Evolutionary conservation across 2,888 invertebrate genomes (phyloP), one percentile per base, ranked within the genome.

Genomic region (Luperina nickerlii): DNA sequence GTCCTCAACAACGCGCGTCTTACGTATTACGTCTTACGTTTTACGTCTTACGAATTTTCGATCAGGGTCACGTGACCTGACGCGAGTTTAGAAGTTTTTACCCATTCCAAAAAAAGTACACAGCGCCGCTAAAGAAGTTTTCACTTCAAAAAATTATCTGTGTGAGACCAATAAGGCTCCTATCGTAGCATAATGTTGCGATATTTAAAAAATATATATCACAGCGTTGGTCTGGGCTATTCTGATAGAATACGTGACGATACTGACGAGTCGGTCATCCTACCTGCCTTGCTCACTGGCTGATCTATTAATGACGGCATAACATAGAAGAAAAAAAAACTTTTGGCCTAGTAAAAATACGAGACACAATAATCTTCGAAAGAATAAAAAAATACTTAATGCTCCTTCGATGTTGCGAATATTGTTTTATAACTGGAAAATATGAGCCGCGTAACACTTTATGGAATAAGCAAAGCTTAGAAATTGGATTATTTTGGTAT

Each of bases 401-500:
- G 79, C 66, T 68, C 62, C 62, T 74, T 67, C 72, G 68, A 87
- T 83, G 85, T 81, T 76, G 68, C 38, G 69, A 78, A 83, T 82
- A 82, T 87, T 88, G 76, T 79, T 81, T 88, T 85, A 88, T 83
- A 87, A 82, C 54, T 81, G 67, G 71, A 82, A 87, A 88, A 79
- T 85, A 88, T 87, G 80, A 68, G 68, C 73, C 73, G 69, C 71
- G 54, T 69, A 73, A 78, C 82, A 85, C 48, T 75, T 83, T 80
- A 81, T 79, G 78, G 74, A 77, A 81, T 77, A 74, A 71, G 76
- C 73, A 54, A 77, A 76, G 84, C 86, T 86, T 84, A 86, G 81
- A 87, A 87, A 87, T 85, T 87, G 78, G 82, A 85, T 87, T 87
- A 85, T 85, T 87, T 79, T 67, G 72, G 79, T 79, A 68, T 62